Conservation (phyloP, 2,888 invertebrate genomes). For the Didymodactylos carnosus region DNA sequence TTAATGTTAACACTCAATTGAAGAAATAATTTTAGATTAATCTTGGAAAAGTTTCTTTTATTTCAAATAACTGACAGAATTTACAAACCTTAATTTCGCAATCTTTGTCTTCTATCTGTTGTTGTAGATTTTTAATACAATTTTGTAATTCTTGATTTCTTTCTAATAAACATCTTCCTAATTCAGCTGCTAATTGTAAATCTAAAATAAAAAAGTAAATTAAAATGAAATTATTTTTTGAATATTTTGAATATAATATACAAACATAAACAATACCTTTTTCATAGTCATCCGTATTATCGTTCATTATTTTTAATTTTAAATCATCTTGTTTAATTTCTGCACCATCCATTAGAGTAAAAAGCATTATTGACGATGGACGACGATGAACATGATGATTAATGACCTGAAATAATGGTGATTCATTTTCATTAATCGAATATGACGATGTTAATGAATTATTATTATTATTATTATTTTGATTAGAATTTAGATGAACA, state of each 20-base stretch:
- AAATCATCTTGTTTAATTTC: background rate
- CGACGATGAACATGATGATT: background rate
- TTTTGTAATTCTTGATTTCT: constrained; percentile 74
- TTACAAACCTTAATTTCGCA: background rate
- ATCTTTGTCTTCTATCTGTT: background rate
- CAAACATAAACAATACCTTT: background rate
- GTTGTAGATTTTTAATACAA: background rate
- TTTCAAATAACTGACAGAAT: background rate
- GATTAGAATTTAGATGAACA: too few species aligned
- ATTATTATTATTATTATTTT: too few species aligned
- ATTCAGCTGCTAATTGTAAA: constrained; percentile 77
- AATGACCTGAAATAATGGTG: background rate
- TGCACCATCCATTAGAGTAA: background rate
- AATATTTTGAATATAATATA: background rate
- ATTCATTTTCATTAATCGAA: too few species aligned
- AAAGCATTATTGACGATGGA: background rate
- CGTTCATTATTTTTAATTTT: background rate
- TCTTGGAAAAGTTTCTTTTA: too few species aligned
- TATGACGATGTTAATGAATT: too few species aligned
- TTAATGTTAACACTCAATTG: too few species aligned
- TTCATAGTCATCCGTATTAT: background rate
- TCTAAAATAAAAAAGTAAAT: constrained; percentile 45
- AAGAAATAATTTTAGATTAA: too few species aligned
- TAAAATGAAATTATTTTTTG: background rate
- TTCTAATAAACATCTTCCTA: constrained; percentile 76